These are phyloP conservation scores for Cynopterus sphinx DNA, from an alignment of 2,797 vertebrate species.

Conservation along the genomic window DNA sequence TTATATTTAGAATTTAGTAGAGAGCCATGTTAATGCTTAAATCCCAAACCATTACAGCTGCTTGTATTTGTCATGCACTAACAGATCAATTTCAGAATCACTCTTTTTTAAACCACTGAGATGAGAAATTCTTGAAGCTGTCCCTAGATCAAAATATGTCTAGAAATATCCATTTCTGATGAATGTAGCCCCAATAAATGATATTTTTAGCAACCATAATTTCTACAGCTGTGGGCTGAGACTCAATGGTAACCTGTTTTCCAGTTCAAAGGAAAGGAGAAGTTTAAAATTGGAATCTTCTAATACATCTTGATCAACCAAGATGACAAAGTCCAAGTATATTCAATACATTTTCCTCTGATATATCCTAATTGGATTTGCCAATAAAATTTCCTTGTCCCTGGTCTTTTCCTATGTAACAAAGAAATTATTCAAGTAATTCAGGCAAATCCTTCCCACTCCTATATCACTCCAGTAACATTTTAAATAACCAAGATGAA, in stretches of 20 bases:
- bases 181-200: constrained; percentile 41
- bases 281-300: constrained; percentile 46
- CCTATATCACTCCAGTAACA: constrained; percentile 7
- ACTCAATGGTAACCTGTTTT: constrained; percentile 17
- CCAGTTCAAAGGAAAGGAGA: constrained; percentile 54
- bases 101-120: constrained; percentile 1
- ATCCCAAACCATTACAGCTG: constrained; percentile 6
- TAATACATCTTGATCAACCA: not conserved
- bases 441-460: constrained; percentile 36
- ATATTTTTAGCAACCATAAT: constrained; percentile 48
- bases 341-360: not conserved
- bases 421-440: constrained; percentile 50
- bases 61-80: not conserved
- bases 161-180: constrained; percentile 37
- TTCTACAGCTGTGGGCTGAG: constrained; percentile 25
- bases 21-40: not conserved
- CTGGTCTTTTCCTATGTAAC: not conserved
- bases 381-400: constrained; percentile 12
- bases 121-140: constrained; percentile 33
- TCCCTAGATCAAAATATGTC: constrained; percentile 20
- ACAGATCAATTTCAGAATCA: constrained; percentile 46
- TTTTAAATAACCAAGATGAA: constrained; percentile 55
- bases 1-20: constrained; percentile 34
- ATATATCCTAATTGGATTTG: constrained; percentile 28
- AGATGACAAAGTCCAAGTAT: not conserved